Base-by-base conservation (phyloP, 1,140 invertebrate species). In the Psix sp. region DNA sequence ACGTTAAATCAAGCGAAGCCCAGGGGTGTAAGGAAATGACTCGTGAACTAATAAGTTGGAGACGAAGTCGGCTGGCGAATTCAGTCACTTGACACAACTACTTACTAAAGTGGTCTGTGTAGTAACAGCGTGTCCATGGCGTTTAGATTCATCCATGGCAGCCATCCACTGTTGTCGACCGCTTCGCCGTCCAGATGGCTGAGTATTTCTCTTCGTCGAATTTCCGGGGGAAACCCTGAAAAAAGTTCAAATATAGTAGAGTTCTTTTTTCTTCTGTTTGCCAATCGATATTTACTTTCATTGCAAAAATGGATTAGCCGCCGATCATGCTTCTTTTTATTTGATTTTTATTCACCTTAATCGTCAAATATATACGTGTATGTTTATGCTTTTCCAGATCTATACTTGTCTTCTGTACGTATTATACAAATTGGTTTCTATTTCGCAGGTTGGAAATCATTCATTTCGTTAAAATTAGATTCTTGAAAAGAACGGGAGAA, bases 91-190 rank as follows among this genome's bases (percentile, higher is more conserved):
- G 26, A 7, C 10, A 1, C 33, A 57, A 62, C 59, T 82, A 89
- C 90, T 90, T 87, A 93, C 92, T 82, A 93, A 89, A 72, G 92
- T 93, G 15, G 92, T 93, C 86, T 93, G 92, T 43, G 90, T 91
- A 45, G 90, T 89, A 71, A 88, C 87, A 65, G 80, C 72, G 82
- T 90, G 72, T 83, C 88, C 80, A 78, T 86, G 51, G 82, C 88
- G 74, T 85, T 87, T 78, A 82, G 86, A 74, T 84, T 89, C 75
- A 81, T 84, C 82, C 80, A 88, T 88, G 43, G 86, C 85, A 59
- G 76, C 73, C 56, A 82, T 81, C 83, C 83, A 84, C 54, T 85
- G 83, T 46, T 86, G 83, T 52, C 77, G 79, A 73, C 81, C 88
- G 77, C 56, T 82, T 68, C 79, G 86, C 80, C 82, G 83, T 66